These are phyloP conservation scores for Chymomyza costata DNA, from an alignment of 1,140 invertebrate species.

Conservation along the genomic window DNA sequence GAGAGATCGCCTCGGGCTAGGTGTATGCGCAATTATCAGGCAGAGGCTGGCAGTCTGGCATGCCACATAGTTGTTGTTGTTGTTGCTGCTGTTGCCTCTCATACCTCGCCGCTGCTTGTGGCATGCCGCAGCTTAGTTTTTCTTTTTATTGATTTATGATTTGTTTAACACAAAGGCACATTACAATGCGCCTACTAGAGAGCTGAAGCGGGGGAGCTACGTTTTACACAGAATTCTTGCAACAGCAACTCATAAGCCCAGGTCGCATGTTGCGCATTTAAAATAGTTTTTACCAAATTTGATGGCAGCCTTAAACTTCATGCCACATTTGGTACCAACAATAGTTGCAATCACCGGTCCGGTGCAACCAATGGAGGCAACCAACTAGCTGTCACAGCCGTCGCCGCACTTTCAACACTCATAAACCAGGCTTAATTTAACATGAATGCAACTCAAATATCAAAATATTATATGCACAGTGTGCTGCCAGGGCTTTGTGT, in stretches of 20 bases:
- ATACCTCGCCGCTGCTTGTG: slow-evolving; percentile 10
- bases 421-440: slow-evolving; percentile 73
- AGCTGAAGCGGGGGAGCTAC: slow-evolving; percentile 55
- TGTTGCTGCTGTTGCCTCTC: background rate
- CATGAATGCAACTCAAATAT: slow-evolving; percentile 67
- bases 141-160: slow-evolving; percentile 73
- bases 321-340: slow-evolving; percentile 66
- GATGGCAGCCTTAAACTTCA: slow-evolving; percentile 72
- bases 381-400: slow-evolving; percentile 13
- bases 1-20: slow-evolving; percentile 18
- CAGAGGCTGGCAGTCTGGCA: slow-evolving; percentile 1
- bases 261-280: slow-evolving; percentile 22
- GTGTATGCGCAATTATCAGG: slow-evolving; percentile 42
- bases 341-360: slow-evolving; percentile 66
- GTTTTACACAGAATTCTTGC: slow-evolving; percentile 53
- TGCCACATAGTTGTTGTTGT: slow-evolving; percentile 25
- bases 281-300: slow-evolving; percentile 72
- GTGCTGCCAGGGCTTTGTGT: slow-evolving; percentile 23
- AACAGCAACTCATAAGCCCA: slow-evolving; percentile 1
- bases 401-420: slow-evolving; percentile 56
- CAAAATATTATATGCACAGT: slow-evolving; percentile 69
- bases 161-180: slow-evolving; percentile 72
- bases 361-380: slow-evolving; percentile 9
- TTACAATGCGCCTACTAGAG: slow-evolving; percentile 59
- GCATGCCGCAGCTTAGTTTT: slow-evolving; percentile 67